A percentile compares a stretch with the other conserved stretches of the same genome.
Conservation (phyloP, 2,113 vertebrate species). For the Ophiodon elongatus region DNA sequence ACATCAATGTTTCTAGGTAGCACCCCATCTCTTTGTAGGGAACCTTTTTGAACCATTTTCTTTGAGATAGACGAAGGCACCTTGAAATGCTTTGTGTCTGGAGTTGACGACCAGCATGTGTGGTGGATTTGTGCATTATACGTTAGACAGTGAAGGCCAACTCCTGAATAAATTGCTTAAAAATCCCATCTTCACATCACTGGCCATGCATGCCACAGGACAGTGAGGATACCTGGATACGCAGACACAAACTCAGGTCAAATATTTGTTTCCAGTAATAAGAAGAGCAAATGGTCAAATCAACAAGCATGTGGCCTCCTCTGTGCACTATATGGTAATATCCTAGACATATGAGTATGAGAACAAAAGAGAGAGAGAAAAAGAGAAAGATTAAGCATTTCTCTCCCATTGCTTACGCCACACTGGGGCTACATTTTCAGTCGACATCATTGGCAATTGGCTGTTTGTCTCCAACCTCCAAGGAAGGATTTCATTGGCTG, state of each 20-base stretch:
- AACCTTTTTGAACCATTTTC: constrained; percentile 13
- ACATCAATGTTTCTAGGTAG: not conserved
- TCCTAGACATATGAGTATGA: constrained; percentile 16
- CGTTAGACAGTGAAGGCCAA: not conserved
- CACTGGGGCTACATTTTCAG: constrained; percentile 54
- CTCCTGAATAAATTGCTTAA: constrained; percentile 17
- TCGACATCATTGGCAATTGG: constrained; percentile 68
- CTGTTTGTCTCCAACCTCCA: constrained; percentile 67
- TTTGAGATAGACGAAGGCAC: constrained; percentile 9
- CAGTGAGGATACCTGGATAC: constrained; percentile 6
- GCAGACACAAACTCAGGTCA: constrained; percentile 15
- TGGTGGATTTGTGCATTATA: constrained; percentile 5
- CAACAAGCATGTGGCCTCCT: constrained; percentile 45
- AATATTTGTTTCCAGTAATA: constrained; percentile 36
- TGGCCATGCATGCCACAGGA: constrained; percentile 7
- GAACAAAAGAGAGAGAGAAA: constrained; percentile 25
- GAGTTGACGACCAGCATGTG: constrained; percentile 7
- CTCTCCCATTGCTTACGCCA: constrained; percentile 30
- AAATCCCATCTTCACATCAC: constrained; percentile 18
- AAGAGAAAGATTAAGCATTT: constrained; percentile 51
- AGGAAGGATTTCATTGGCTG: constrained; percentile 75
- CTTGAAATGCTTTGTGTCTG: constrained; percentile 35
- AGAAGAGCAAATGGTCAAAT: constrained; percentile 47
- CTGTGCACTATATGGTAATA: constrained; percentile 28
- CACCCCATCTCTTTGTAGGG: not conserved